Evolutionary conservation across 2,888 invertebrate genomes (phyloP), one percentile per base, ranked within the genome.

Genomic region (Lobophora halterata): DNA sequence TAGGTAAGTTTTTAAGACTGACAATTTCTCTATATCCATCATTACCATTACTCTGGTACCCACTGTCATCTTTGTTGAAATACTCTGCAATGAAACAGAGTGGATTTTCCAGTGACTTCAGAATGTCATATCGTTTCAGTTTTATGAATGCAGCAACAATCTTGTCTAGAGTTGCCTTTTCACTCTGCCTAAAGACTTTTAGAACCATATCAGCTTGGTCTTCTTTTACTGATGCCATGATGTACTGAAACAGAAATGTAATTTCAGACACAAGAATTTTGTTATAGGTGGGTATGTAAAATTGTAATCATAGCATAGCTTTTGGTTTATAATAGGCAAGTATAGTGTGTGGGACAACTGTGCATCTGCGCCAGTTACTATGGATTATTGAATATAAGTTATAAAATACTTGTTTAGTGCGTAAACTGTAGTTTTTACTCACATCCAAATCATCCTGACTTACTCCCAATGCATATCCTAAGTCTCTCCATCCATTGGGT

Each of bases 201-300:
- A 90, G 59, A 1, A 90, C 85, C 48, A 87, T 79, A 50, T 89
- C 89, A 8, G 87, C 89, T 32, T 86, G 89, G 53, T 89, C 89
- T 37, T 87, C 85, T 51, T 79, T 85, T 7, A 89, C 82, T 30
- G 87, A 79, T 56, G 88, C 85, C 55, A 76, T 83, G 48, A 90
- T 90, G 41, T 89, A 87, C 88, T 88, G 71, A 37, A 74, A 77
- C 41, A 31, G 17, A 16, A 7, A 24, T 13, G 27, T n/a, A n/a
- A n/a, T n/a, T n/a, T n/a, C n/a, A n/a, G n/a, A n/a, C n/a, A n/a
- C n/a, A n/a, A n/a, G n/a, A n/a, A n/a, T n/a, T n/a, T n/a, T n/a
- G n/a, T n/a, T n/a, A n/a, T n/a, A n/a, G n/a, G n/a, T n/a, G n/a
- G n/a, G n/a, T n/a, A n/a, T n/a, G n/a, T n/a, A n/a, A n/a, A n/a